These are phyloP conservation scores for Hemibagrus wyckioides DNA, from an alignment of 2,113 vertebrate genomes.

Conservation along the genomic window DNA sequence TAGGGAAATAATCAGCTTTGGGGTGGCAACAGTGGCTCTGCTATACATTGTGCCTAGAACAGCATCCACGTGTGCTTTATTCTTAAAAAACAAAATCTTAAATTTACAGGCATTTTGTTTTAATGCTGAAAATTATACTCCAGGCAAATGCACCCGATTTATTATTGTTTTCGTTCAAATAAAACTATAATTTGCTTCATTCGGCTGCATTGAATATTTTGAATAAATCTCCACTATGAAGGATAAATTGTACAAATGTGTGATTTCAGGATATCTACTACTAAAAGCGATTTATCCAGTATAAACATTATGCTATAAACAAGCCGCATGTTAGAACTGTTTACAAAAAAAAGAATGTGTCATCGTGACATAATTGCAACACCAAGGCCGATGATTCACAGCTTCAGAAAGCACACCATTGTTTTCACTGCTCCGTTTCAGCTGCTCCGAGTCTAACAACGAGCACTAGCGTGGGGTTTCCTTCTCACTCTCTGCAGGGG, in stretches of 20 bases:
- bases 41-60: background rate
- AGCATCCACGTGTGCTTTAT: background rate
- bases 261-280: background rate
- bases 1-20: background rate
- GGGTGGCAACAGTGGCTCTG: background rate
- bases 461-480: constrained; percentile 55
- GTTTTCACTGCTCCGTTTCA: constrained; percentile 47
- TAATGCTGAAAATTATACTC: background rate
- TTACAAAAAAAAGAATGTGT: constrained; percentile 39
- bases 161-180: background rate
- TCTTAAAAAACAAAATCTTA: background rate
- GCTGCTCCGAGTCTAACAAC: constrained; percentile 18
- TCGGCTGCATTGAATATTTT: background rate
- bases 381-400: constrained; percentile 32
- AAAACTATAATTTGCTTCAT: background rate
- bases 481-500: constrained; percentile 58
- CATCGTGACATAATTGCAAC: constrained; percentile 46
- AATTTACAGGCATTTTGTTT: background rate
- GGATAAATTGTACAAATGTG: background rate
- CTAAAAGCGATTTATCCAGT: background rate
- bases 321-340: constrained; percentile 9
- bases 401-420: constrained; percentile 50
- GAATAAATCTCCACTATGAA: background rate
- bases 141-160: background rate
- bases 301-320: background rate